Percentiles rank a stretch among this genome's conserved stretches.
Evolutionary conservation across 53 echinoderm and acorn worm genomes (phyloP).

Genomic region (Hippasteria phrygiana): DNA sequence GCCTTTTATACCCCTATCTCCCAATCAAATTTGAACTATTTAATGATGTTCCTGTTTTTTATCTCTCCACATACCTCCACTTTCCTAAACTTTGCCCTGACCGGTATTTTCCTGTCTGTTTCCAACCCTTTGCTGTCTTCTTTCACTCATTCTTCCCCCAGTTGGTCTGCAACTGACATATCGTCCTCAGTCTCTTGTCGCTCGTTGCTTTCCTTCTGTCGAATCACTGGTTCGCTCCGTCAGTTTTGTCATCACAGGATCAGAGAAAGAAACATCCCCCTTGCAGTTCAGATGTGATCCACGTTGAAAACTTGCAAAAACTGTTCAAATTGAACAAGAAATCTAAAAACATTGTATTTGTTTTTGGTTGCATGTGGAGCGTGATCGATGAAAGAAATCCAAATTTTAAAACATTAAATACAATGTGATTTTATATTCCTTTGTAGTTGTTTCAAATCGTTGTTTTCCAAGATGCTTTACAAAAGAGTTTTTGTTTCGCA

Average conservation of each 20-base stretch:
- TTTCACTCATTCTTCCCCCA: not conserved
- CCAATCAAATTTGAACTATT: too few species aligned
- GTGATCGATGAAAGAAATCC: not conserved
- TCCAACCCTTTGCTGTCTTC: not conserved
- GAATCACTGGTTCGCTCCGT: not conserved
- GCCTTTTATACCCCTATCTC: too few species aligned
- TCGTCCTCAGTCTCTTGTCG: conserved; percentile 34
- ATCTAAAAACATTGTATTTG: not conserved
- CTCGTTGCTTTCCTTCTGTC: conserved; percentile 22
- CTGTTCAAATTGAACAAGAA: not conserved
- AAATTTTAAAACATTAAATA: not conserved
- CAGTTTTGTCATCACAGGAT: conserved; percentile 37
- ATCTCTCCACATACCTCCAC: too few species aligned
- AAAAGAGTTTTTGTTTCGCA: too few species aligned
- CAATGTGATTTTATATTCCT: too few species aligned
- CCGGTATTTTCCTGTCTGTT: conserved; percentile 32
- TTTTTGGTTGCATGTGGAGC: not conserved
- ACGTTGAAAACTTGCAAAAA: not conserved
- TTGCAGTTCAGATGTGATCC: not conserved
- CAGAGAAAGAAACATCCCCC: conserved; percentile 58
- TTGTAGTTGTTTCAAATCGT: too few species aligned
- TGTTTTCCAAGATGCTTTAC: too few species aligned
- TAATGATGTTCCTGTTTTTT: too few species aligned
- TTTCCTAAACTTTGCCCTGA: not conserved
- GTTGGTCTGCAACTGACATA: conserved; percentile 18